Conservation (phyloP, 2,113 vertebrate genomes). For the Dicentrarchus labrax region DNA sequence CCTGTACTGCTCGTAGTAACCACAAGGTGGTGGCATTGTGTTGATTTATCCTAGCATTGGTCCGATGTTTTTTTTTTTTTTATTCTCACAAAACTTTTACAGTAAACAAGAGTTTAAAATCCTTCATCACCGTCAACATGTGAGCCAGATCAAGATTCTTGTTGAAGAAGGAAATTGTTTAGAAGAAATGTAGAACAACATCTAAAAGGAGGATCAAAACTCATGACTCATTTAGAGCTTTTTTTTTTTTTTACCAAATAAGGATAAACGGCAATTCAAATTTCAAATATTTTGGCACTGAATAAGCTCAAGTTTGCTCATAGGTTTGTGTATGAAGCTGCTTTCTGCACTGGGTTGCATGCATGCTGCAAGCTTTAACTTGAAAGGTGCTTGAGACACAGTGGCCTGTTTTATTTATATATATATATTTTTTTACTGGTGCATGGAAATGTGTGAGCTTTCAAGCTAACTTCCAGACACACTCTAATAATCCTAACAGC, state of each 20-base stretch:
- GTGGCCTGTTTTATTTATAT: background rate
- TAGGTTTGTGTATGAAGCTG: background rate
- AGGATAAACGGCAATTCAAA: background rate
- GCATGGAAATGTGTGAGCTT: background rate
- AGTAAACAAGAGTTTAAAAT: background rate
- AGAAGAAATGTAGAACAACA: background rate
- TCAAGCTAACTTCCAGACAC: background rate
- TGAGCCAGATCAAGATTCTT: background rate
- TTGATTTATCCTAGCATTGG: background rate
- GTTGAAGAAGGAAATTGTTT: background rate
- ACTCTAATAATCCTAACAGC: background rate
- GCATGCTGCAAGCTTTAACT: background rate
- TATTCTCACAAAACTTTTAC: background rate
- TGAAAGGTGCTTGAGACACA: background rate
- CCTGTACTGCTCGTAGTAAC: constrained; percentile 28
- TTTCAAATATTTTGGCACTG: background rate
- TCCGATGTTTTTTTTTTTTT: background rate
- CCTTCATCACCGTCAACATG: background rate
- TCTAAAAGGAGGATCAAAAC: background rate
- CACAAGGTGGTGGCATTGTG: constrained; percentile 57
- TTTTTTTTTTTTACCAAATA: background rate
- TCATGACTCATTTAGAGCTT: background rate
- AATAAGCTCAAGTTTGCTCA: background rate
- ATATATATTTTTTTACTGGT: background rate
- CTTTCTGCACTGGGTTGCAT: background rate